Conservation (phyloP, 2,113 vertebrate genomes). For the Thermophis baileyi region DNA sequence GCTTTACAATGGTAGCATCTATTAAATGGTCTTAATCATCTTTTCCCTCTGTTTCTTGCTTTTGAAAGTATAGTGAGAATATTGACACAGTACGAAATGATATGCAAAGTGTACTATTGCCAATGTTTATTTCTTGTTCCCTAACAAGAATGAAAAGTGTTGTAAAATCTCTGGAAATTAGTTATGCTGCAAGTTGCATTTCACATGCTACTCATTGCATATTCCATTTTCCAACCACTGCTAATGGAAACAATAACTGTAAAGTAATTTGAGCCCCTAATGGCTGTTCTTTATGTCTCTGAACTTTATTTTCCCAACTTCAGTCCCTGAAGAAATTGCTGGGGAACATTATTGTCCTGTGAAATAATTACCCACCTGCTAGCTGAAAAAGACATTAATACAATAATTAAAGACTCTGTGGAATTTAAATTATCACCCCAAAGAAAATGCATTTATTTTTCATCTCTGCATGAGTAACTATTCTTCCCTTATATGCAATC, state of each 20-base stretch:
- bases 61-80: not conserved
- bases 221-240: not conserved
- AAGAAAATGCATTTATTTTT: not conserved
- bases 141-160: not conserved
- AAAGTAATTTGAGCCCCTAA: not conserved
- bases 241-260: not conserved
- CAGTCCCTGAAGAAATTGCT: not conserved
- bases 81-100: not conserved
- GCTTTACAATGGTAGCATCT: not conserved
- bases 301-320: not conserved
- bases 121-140: not conserved
- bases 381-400: not conserved
- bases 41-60: not conserved
- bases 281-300: not conserved
- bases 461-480: not conserved
- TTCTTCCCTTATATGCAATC: not conserved
- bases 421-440: not conserved
- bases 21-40: not conserved
- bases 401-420: not conserved
- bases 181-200: constrained; percentile 8
- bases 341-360: not conserved
- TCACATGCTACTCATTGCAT: not conserved
- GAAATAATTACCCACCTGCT: not conserved
- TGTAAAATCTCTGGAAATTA: constrained; percentile 15
- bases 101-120: not conserved